These are phyloP conservation scores for Fragum fragum DNA, from an alignment of 2,888 invertebrate species.

Conservation along the genomic window DNA sequence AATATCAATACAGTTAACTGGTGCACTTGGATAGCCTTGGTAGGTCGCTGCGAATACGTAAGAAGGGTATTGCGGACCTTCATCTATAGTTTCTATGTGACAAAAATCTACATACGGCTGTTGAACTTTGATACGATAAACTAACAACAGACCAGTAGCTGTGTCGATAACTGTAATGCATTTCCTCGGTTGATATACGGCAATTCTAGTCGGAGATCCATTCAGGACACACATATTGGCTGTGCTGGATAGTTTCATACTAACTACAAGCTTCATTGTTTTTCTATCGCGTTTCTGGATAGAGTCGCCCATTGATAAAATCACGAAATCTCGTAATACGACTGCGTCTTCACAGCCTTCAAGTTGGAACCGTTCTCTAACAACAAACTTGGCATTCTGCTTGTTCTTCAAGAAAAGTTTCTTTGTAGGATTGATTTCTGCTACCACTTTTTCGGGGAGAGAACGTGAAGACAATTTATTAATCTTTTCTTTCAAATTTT, in stretches of 20 bases:
- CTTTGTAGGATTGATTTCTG: conserved; percentile 27
- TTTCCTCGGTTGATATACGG: conserved; percentile 49
- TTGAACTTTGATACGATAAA: conserved; percentile 51
- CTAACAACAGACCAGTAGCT: conserved; percentile 40
- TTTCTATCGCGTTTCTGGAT: conserved; percentile 58
- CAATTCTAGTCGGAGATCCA: conserved; percentile 45
- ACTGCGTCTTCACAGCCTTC: conserved; percentile 62
- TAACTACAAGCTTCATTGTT: conserved; percentile 46
- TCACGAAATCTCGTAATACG: conserved; percentile 47
- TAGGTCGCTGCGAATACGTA: conserved; percentile 59
- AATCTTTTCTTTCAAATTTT: conserved; percentile 38
- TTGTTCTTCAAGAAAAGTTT: conserved; percentile 55
- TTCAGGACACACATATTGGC: conserved; percentile 56
- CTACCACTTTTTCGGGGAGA: conserved; percentile 16
- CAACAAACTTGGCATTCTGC: conserved; percentile 45
- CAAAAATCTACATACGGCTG: conserved; percentile 56
- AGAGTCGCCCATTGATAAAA: conserved; percentile 45
- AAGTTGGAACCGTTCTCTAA: conserved; percentile 50
- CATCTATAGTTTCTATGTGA: conserved; percentile 48
- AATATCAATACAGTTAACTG: conserved; percentile 55
- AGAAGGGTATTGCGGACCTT: conserved; percentile 56
- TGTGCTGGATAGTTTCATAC: conserved; percentile 51
- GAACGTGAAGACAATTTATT: conserved; percentile 13
- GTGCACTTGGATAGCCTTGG: conserved; percentile 42
- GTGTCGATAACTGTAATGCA: conserved; percentile 59